Evolutionary conservation across 1,140 invertebrate genomes (phyloP).

Genomic region (Portunus trituberculatus): DNA sequence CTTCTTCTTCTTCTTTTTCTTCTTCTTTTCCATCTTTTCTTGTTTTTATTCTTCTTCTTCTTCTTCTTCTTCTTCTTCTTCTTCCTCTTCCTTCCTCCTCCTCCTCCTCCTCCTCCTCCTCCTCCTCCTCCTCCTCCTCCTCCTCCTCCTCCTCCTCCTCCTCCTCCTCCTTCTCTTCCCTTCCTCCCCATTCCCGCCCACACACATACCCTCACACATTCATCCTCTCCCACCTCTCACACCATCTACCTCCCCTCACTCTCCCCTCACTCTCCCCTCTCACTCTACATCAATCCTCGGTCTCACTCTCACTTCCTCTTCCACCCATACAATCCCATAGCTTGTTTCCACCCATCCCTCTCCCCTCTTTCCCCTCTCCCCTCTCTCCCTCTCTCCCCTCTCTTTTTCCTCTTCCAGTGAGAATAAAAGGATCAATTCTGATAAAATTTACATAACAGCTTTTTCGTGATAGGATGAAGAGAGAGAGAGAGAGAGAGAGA

Average conservation of each 20-base stretch:
- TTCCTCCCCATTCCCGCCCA: not conserved
- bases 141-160: not conserved
- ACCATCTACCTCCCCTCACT: not conserved
- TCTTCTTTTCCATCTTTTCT: too few species aligned
- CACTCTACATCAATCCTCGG: too few species aligned
- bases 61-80: too few species aligned
- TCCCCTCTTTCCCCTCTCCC: not conserved
- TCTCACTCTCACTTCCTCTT: not conserved
- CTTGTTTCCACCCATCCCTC: not conserved
- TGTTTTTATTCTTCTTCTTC: too few species aligned
- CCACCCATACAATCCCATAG: not conserved
- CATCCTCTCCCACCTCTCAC: not conserved
- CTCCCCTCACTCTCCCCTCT: not conserved
- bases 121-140: too few species aligned
- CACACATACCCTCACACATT: not conserved
- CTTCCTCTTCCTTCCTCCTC: too few species aligned
- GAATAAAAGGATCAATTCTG: constrained; percentile 1
- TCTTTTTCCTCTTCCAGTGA: not conserved
- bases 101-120: too few species aligned
- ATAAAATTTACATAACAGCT: constrained; percentile 1
- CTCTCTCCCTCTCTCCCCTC: not conserved
- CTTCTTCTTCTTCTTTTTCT: too few species aligned
- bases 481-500: too few species aligned
- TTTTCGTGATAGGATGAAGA: constrained; percentile 4
- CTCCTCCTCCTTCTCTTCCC: not conserved